Evolutionary conservation across 1,140 invertebrate genomes (phyloP), one percentile per base, ranked within the genome.

Genomic region (Papilio aristodemus): DNA sequence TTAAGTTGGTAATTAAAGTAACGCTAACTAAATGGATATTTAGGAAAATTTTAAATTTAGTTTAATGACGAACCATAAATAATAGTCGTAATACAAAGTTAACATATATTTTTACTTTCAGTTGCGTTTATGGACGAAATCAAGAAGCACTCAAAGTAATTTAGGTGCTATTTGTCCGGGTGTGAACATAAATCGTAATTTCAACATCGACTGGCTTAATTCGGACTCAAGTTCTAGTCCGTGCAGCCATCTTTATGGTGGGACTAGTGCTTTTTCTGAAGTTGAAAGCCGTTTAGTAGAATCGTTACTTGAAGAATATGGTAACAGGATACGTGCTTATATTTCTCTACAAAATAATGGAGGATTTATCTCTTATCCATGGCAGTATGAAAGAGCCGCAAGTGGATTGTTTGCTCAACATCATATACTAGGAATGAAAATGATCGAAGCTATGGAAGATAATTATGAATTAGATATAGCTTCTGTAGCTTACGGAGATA

Each of bases 121-220:
- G 85, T 68, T 84, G 6, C 77, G 84, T 10, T 71, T 85, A 7
- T 89, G 86, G 86, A 75, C 71, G 0, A 89, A 89, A 74, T 74
- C 72, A 7, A 71, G 76, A 46, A 89, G 83, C 38, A 78, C 70
- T 4, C 63, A 68, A 2, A 86, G 77, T 32, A 69, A 86, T 36
- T 68, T 86, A 13, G 84, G 81, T 8, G 68, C 71, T 14, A 80
- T 89, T 11, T 89, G 87, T 46, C 85, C 86, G 7, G 87, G 87
- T 11, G 87, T 86, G 1, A 87, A 89, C 58, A 80, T 89, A 17
- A 85, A 89, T 46, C 71, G 87, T 0, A 89, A 89, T 37, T 89
- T 88, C 22, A 80, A 86, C 37, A 73, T 87, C 8, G 82, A 81
- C 37, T 88, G 85, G 84, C 64, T 68, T 0, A 43, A 72, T 13